These are phyloP conservation scores for Orchesella flavescens DNA, from an alignment of 2,888 invertebrate genomes.

Conservation along the genomic window DNA sequence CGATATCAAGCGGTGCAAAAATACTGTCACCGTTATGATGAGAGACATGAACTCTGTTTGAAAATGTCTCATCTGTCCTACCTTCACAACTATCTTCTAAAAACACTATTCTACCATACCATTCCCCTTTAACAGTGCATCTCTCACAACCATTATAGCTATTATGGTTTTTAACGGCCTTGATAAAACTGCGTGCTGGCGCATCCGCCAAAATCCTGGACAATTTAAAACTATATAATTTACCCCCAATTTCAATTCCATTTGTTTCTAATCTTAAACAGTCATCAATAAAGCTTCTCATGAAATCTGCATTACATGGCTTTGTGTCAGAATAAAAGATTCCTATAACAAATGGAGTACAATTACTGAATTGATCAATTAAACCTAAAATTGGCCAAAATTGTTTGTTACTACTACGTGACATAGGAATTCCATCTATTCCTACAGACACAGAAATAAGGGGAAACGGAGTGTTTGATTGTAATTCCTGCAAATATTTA, in stretches of 20 bases:
- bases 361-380: too few relatives aligned
- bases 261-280: not conserved
- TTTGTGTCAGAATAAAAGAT: too few relatives aligned
- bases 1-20: not conserved
- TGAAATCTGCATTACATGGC: too few relatives aligned
- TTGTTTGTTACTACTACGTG: too few relatives aligned
- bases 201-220: slow-evolving; percentile 45
- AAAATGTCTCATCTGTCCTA: slow-evolving; percentile 5
- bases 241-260: not conserved
- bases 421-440: too few relatives aligned
- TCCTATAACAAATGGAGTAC: too few relatives aligned
- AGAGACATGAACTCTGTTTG: not conserved
- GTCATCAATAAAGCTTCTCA: not conserved
- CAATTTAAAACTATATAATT: slow-evolving; percentile 11
- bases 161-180: slow-evolving; percentile 6
- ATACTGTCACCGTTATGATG: slow-evolving; percentile 13
- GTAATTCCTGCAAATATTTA: too few relatives aligned
- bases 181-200: slow-evolving; percentile 33
- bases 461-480: too few relatives aligned
- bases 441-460: too few relatives aligned
- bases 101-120: slow-evolving; percentile 22
- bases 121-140: slow-evolving; percentile 15
- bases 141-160: slow-evolving; percentile 33
- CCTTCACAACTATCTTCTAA: too few relatives aligned
- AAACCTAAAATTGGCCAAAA: too few relatives aligned